Base-by-base conservation (phyloP, 2,888 invertebrate genomes). In the Ceriagrion tenellum region DNA sequence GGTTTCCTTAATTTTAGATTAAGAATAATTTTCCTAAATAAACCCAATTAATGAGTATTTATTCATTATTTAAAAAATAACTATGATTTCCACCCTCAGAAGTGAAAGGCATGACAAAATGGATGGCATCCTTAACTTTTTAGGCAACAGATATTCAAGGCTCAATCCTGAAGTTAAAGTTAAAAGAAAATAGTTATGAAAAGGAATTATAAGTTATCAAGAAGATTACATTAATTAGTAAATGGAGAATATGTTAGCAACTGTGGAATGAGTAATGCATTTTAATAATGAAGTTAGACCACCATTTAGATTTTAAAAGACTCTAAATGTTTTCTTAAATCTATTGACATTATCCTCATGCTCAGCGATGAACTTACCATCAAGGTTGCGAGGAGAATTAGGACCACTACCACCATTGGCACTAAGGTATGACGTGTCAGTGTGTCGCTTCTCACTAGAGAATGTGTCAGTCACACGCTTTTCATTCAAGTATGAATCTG, bases 401-500 rank as follows among this genome's bases (percentile, higher is more conserved):
- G 93, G 93, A 35, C 63, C 69, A 93, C 69, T 63, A 74, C 63
- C 63, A 35, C 93, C 93, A 74, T 93, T 93, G 26, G 47, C 93
- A 74, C 47, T 63, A 0, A 47, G n/a, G 8, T 74, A 93, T n/a
- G 69, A 74, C 26, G 93, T 93, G 47, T 93, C 93, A 8, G 55
- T n/a, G 6, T 69, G 47, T 47, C 93, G 63, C 59, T 93, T 93
- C 35, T 93, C 93, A 93, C 47, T 93, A 16, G 47, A 30, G n/a
- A n/a, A 89, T 26, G 89, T 55, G n/a, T 93, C 93, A 40, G 69
- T n/a, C n/a, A 47, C 56, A 13, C 93, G 63, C 35, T 93, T 93
- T 55, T 93, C 93, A 93, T 69, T 93, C 55, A 93, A 12, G 69
- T 93, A 93, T 47, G 93, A 93, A 8, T 93, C 93, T 63, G 93